Percentiles rank a stretch among this genome's conserved stretches.
Conservation (phyloP, 2,797 vertebrate species). For the Urosaurus nigricauda region DNA sequence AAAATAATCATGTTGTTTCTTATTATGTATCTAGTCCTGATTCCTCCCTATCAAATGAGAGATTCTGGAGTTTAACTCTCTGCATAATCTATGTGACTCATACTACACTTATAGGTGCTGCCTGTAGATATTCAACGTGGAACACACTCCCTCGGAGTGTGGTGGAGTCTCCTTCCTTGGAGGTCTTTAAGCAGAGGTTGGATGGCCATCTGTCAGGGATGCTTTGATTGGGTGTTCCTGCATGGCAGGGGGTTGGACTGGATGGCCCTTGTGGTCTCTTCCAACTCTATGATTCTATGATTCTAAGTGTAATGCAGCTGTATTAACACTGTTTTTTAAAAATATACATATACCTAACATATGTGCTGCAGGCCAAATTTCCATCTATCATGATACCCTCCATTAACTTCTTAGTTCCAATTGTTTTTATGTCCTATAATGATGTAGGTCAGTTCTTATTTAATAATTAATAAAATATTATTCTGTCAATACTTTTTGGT, state of each 20-base stretch:
- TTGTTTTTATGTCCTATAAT: neutral
- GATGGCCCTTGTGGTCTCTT: no score
- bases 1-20: neutral
- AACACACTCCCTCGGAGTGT: no score
- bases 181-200: no score
- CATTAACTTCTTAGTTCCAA: neutral
- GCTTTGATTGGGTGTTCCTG: no score
- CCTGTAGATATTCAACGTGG: neutral
- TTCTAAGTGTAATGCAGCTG: no score
- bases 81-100: neutral
- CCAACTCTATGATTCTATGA: no score
- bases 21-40: neutral
- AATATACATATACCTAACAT: neutral
- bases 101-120: neutral
- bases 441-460: neutral
- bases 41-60: neutral
- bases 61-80: neutral
- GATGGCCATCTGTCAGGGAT: no score
- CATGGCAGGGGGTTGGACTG: no score
- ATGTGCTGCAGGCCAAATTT: neutral
- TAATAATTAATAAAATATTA: neutral
- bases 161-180: no score
- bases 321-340: no score
- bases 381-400: no score
- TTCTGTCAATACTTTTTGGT: neutral